A percentile compares a stretch with the other conserved stretches of the same genome.
Evolutionary conservation across 1,140 invertebrate species (phyloP).

Genomic region (Manduca sexta): DNA sequence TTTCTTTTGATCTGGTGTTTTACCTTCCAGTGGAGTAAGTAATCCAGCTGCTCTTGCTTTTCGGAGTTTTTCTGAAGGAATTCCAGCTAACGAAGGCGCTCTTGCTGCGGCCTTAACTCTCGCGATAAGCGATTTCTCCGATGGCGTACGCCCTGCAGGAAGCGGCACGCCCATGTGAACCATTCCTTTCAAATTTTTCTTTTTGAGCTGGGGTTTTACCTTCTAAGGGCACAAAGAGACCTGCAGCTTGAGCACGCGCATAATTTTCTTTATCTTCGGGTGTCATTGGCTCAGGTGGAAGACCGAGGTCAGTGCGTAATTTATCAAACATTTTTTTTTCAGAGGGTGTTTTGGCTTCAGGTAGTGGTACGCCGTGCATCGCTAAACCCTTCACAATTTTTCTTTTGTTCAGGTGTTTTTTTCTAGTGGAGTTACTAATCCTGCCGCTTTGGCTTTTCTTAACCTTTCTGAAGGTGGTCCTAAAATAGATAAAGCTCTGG

Average conservation of each 20-base stretch:
- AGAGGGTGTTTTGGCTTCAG: conserved; percentile 20
- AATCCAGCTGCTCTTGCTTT: conserved; percentile 14
- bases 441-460: conserved; percentile 12
- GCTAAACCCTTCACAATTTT: conserved; percentile 22
- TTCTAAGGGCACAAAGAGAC: conserved; percentile 17
- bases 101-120: conserved; percentile 5
- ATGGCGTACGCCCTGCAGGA: conserved; percentile 19
- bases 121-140: conserved; percentile 20
- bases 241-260: conserved; percentile 9
- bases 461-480: conserved; percentile 3
- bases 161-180: conserved; percentile 11
- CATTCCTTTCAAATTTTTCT: conserved; percentile 17
- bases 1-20: conserved; percentile 16
- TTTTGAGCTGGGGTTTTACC: conserved; percentile 14
- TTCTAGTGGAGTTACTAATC: conserved; percentile 11
- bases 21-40: conserved; percentile 16
- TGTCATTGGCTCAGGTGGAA: conserved; percentile 20
- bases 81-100: neutral
- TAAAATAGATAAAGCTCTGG: neutral
- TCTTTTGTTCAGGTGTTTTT: conserved; percentile 16
- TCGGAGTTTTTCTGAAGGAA: conserved; percentile 2
- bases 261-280: conserved; percentile 2
- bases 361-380: conserved; percentile 18
- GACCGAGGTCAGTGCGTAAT: conserved; percentile 19
- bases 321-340: conserved; percentile 24